Evolutionary conservation across 1,140 invertebrate genomes (phyloP), one percentile per base, ranked within the genome.

Genomic region (Acromyrmex charruanus): DNA sequence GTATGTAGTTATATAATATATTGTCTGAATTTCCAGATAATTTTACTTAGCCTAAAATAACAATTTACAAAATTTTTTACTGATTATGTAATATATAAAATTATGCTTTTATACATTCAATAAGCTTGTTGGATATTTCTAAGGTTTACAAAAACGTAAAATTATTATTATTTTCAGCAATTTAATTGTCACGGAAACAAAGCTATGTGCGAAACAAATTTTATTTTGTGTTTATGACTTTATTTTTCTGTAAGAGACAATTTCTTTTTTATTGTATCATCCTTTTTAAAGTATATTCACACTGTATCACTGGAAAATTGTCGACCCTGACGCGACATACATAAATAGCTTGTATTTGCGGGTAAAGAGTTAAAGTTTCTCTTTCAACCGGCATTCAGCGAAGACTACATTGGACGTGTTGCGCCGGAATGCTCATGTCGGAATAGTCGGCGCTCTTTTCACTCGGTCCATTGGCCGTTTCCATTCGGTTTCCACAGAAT

Each of bases 401-500:
- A 25, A 49, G 28, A 21, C 55, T 25, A 12, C 25, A 51, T 49
- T 1, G 80, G 55, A 25, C 58, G 39, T 44, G 71, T 63, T 69
- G 31, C 53, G 28, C 16, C 69, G 39, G 55, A 69, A 80, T 31
- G 69, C 49, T 63, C 80, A 35, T 39, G 28, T 49, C 69, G 39
- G 18, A 53, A 51, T 61, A 84, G 69, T 51, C 55, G 55, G 31
- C 31, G 65, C 65, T 69, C 66, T 81, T 81, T 84, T 84, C 69
- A 75, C 55, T 75, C 55, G 58, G 39, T 61, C n/a, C 58, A 84
- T 84, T 84, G 80, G 39, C 65, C 31, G 79, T 49, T 75, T 84
- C 69, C 68, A 82, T 72, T 84, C 39, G 80, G 72, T 84, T 74
- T 74, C 72, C 55, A 44, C 39, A 39, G 58, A 84, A 84, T 84